These are phyloP conservation scores for Epiblema foenella DNA, from an alignment of 2,888 invertebrate genomes.

Conservation along the genomic window DNA sequence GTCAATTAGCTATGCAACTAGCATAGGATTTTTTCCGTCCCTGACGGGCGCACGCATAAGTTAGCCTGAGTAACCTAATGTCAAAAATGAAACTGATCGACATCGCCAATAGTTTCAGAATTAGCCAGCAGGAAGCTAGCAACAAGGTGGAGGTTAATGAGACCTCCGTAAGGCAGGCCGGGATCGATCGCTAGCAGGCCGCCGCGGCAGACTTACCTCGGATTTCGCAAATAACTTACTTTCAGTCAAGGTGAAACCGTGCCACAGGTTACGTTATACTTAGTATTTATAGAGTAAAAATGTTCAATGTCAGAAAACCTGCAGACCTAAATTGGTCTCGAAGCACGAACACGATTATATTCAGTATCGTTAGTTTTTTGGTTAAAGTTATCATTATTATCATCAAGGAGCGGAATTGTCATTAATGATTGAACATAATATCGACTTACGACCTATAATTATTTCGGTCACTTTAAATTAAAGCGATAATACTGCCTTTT, in stretches of 20 bases:
- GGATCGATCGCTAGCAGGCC: constrained; percentile 68
- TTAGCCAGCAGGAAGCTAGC: constrained; percentile 47
- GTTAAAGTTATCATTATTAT: too few relatives aligned
- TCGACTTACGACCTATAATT: too few relatives aligned
- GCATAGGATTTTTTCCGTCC: too few relatives aligned
- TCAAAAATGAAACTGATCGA: not conserved
- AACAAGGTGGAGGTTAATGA: constrained; percentile 59
- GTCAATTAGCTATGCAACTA: too few relatives aligned
- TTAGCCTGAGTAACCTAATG: not conserved
- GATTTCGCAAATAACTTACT: constrained; percentile 71
- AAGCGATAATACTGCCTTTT: too few relatives aligned
- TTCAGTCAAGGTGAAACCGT: constrained; percentile 69
- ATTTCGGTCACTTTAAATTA: too few relatives aligned
- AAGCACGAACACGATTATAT: constrained; percentile 37
- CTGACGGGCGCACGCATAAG: too few relatives aligned
- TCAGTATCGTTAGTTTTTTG: constrained; percentile 10
- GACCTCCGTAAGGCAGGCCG: constrained; percentile 46
- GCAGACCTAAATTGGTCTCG: constrained; percentile 73
- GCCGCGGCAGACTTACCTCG: constrained; percentile 67
- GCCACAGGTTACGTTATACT: constrained; percentile 62
- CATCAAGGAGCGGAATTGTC: too few relatives aligned
- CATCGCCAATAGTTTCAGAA: not conserved
- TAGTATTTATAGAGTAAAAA: constrained; percentile 52
- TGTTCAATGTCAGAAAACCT: constrained; percentile 76
- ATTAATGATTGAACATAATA: too few relatives aligned